Evolutionary conservation across 2,113 vertebrate genomes (phyloP), one percentile per base, ranked within the genome.

Genomic region (Pteropus alecto): DNA sequence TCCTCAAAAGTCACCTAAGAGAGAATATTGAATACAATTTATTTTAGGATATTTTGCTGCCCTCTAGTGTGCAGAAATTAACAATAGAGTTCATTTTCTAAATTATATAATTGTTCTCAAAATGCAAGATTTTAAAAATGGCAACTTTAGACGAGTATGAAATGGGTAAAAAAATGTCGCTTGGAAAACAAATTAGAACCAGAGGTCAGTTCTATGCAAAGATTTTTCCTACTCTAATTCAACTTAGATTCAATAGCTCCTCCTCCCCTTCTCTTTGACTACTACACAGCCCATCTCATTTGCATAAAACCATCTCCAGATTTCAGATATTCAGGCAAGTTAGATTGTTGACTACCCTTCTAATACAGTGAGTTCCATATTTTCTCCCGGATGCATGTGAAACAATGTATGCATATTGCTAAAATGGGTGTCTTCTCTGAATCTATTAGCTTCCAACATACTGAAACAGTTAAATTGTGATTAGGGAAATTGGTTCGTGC

Each of bases 41-140:
- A 96, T 98, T 46, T 94, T 0, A 86, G 87, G 74, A 96, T 93
- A 82, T 93, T 96, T 86, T 97, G 98, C 97, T 98, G 98, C 98
- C 98, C 98, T 98, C 98, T 98, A 98, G 97, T 98, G 98, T 93
- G 90, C 33, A 96, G 63, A 71, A 90, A 58, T 95, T 71, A 43
- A 90, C 21, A 77, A 38, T 26, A 79, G 19, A 85, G 87, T 93
- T 95, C 11, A 77, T 67, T 51, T 54, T 4, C 19, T 87, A 84
- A 92, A 70, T 90, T 87, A 82, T 10, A 15, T 84, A 84, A 86
- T 74, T 88, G 11, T 33, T 92, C 94, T 54, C 14, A 71, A 95
- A 78, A 87, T 51, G 1, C 2, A 87, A 73, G 26, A 26, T 78
- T 87, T 85, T 38, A 0, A 14, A 96, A 94, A 85, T 67, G 61